These are phyloP conservation scores for Delphinus delphis DNA, from an alignment of 2,113 vertebrate species.

Conservation along the genomic window DNA sequence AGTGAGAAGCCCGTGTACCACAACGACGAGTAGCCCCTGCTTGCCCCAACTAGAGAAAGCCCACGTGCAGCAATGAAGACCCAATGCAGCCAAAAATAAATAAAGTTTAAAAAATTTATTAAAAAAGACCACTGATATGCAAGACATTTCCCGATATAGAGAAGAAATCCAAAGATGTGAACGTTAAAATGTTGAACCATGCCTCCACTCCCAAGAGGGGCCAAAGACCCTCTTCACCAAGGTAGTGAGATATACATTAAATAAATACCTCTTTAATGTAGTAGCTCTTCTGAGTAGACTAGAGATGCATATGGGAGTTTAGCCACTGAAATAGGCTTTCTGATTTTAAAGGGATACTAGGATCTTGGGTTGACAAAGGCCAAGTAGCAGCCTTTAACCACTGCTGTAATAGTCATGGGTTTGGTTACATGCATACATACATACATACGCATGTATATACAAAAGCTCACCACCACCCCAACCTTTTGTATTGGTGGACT, in stretches of 20 bases:
- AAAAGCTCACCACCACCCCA: not conserved
- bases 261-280: not conserved
- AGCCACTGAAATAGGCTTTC: not conserved
- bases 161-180: not conserved
- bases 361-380: not conserved
- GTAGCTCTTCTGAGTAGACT: not conserved
- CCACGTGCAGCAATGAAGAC: no score
- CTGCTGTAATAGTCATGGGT: no score
- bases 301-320: not conserved
- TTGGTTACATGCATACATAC: not conserved
- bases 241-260: not conserved
- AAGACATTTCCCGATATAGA: not conserved
- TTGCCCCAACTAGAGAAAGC: no score
- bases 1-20: no score
- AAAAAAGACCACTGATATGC: not conserved
- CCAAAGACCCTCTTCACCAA: not conserved
- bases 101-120: no score
- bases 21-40: no score
- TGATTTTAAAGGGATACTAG: not conserved
- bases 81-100: no score
- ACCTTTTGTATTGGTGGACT: not conserved
- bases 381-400: not conserved
- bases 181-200: slow-evolving; percentile 3
- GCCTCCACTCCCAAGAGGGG: not conserved
- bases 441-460: not conserved